These are phyloP conservation scores for Sminthurinus signatus DNA, from an alignment of 1,140 invertebrate genomes.

Conservation along the genomic window DNA sequence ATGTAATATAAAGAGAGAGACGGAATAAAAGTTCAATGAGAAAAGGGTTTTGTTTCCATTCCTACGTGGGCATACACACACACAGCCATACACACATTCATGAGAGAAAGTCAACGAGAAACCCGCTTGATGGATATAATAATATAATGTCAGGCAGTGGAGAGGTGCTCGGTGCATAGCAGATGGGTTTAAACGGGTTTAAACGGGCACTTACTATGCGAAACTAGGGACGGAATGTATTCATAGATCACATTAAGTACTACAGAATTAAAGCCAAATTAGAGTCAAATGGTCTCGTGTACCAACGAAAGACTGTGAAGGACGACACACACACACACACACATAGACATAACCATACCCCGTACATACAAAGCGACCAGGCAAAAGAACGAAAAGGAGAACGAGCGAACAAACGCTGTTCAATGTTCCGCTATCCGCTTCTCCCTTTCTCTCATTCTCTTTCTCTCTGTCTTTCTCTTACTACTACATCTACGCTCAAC, in stretches of 20 bases:
- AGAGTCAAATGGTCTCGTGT: conserved; percentile 32
- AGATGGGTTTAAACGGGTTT: conserved; percentile 40
- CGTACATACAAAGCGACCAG: background rate
- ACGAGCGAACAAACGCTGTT: too few species aligned
- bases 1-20: too few species aligned
- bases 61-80: too few species aligned
- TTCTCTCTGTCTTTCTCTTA: background rate
- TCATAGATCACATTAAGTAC: conserved; percentile 41
- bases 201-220: conserved; percentile 31
- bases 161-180: conserved; percentile 14
- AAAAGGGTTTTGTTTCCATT: too few species aligned
- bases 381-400: background rate
- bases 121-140: conserved; percentile 35
- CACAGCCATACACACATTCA: background rate
- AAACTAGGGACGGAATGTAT: conserved; percentile 33
- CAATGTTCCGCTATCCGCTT: background rate
- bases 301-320: background rate
- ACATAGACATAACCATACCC: too few species aligned
- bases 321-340: too few species aligned
- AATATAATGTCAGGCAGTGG: too few species aligned
- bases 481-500: background rate
- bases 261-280: conserved; percentile 40
- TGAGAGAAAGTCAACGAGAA: conserved; percentile 3
- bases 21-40: too few species aligned
- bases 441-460: background rate